Conservation (phyloP, 2,797 vertebrate genomes). For the Alca torda region DNA sequence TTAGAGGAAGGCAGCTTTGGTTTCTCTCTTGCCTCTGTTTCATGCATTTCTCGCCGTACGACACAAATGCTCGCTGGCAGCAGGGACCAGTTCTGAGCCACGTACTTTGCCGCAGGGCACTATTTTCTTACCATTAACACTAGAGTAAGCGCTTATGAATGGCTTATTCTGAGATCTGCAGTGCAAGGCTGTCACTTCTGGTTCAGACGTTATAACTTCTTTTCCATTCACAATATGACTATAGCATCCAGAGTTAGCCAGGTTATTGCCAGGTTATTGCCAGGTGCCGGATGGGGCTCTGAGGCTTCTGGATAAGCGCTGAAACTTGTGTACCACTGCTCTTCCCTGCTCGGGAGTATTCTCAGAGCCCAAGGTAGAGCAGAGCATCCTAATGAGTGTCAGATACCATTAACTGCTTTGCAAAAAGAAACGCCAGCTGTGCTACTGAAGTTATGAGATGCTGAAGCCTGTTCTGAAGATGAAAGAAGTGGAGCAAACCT, state of each 20-base stretch:
- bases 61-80: neutral
- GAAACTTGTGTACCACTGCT: neutral
- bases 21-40: neutral
- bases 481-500: conserved; percentile 19
- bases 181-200: neutral
- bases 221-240: rapidly evolving
- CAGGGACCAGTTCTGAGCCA: neutral
- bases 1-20: neutral
- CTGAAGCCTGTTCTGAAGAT: neutral
- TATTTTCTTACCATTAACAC: neutral
- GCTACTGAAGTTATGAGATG: neutral
- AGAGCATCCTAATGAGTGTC: neutral
- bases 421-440: neutral
- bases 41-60: neutral
- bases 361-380: neutral
- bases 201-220: neutral
- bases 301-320: neutral
- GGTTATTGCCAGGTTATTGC: neutral
- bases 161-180: neutral
- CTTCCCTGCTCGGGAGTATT: neutral
- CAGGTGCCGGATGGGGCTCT: rapidly evolving
- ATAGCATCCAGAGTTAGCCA: neutral
- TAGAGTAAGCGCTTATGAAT: neutral
- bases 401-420: neutral
- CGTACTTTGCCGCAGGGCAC: neutral